Conservation (phyloP, 2,797 vertebrate species). For the Tinamus major region DNA sequence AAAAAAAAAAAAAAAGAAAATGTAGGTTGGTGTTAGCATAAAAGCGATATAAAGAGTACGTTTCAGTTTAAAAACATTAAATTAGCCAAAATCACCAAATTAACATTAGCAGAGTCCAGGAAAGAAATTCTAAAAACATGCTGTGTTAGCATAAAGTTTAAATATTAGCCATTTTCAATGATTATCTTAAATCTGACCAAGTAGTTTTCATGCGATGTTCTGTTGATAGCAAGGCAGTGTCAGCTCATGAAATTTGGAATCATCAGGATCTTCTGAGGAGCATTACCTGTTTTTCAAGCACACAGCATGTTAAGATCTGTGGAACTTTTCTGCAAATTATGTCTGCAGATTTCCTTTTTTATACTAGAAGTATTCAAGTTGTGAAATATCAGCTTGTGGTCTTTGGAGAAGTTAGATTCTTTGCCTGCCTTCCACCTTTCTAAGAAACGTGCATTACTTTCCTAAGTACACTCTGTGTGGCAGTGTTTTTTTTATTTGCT, state of each 20-base stretch:
- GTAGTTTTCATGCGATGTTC: rapidly evolving
- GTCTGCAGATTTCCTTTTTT: not conserved
- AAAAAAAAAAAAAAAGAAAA: not conserved
- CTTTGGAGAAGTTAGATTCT: not conserved
- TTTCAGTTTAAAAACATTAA: not conserved
- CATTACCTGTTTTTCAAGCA: not conserved
- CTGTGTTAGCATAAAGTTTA: not conserved
- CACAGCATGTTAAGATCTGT: not conserved
- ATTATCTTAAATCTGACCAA: not conserved
- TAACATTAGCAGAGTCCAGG: not conserved
- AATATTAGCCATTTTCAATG: not conserved
- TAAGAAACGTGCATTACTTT: not conserved
- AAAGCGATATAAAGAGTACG: not conserved
- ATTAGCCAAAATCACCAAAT: not conserved
- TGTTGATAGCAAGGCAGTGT: not conserved
- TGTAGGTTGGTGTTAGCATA: not conserved
- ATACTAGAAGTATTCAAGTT: not conserved
- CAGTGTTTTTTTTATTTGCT: not conserved
- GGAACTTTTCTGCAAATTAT: not conserved
- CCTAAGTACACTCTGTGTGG: not conserved
- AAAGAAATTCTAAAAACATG: not conserved
- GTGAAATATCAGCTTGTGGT: not conserved
- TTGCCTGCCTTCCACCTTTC: not conserved
- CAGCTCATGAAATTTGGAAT: not conserved
- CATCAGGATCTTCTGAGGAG: not conserved